Conservation (phyloP, 2,888 invertebrate species). For the Exocentrus adspersus region DNA sequence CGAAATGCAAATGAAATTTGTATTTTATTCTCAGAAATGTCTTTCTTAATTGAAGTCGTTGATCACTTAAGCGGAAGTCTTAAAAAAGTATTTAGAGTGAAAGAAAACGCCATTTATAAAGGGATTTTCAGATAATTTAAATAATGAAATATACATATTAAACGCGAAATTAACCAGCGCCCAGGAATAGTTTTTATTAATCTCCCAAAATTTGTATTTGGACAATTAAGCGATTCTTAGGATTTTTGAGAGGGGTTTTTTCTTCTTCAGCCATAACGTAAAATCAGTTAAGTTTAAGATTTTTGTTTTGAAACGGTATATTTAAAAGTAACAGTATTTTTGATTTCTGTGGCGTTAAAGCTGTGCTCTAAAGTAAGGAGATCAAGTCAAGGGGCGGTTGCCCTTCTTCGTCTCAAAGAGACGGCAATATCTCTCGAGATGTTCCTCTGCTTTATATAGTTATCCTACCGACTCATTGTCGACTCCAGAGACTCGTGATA, state of each 20-base stretch:
- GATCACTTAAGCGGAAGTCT: conserved; percentile 41
- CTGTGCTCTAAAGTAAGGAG: conserved; percentile 18
- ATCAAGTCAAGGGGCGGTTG: conserved; percentile 8
- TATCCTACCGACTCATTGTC: conserved; percentile 54
- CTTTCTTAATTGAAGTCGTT: conserved; percentile 38
- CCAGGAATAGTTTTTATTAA: conserved; percentile 23
- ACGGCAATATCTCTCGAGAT: conserved; percentile 37
- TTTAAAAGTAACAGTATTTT: conserved; percentile 15
- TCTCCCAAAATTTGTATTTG: conserved; percentile 9
- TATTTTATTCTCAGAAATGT: conserved; percentile 38
- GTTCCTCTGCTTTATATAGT: conserved; percentile 52
- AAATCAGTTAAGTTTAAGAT: no score
- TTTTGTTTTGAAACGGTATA: no score
- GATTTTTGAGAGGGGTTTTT: conserved; percentile 16
- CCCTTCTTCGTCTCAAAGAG: conserved; percentile 33
- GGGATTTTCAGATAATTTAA: conserved; percentile 36
- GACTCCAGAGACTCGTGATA: conserved; percentile 58
- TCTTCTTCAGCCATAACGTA: no score
- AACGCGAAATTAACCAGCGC: conserved; percentile 23
- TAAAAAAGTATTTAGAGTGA: conserved; percentile 38
- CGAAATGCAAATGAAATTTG: conserved; percentile 40
- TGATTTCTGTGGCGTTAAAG: conserved; percentile 11
- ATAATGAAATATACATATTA: conserved; percentile 41
- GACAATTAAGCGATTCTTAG: conserved; percentile 18
- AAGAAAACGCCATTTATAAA: conserved; percentile 36